phyloP scores from a whole-genome alignment of 2,113 vertebrate species.

The Prietella phreatophila region DNA sequence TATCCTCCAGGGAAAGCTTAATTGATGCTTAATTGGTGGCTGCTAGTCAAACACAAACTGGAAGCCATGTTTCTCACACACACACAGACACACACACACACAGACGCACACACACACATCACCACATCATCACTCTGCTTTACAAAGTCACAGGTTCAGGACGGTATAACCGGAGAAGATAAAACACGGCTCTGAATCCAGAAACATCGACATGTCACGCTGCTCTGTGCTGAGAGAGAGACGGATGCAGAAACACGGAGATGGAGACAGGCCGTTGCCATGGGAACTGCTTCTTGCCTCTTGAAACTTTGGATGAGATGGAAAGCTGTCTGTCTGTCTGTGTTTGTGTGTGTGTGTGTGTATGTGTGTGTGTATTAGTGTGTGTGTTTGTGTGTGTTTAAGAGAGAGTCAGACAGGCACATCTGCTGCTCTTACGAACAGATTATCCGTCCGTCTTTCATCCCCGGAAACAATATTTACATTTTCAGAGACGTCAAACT shows the following conservation, averaged over 20 bases:
- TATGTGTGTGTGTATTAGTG: too few species aligned
- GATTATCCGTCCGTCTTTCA: background rate
- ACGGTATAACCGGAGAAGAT: background rate
- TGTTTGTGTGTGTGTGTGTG: too few species aligned
- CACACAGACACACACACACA: conserved; percentile 12
- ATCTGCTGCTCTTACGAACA: conserved; percentile 19
- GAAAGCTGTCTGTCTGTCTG: conserved; percentile 8
- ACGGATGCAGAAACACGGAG: background rate
- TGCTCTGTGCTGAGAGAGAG: background rate
- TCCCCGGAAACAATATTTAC: background rate
- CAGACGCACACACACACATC: background rate
- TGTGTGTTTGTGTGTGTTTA: too few species aligned
- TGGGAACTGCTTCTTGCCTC: conserved; percentile 34
- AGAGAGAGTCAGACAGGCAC: background rate
- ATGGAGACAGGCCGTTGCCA: conserved; percentile 43
- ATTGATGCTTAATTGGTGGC: conserved; percentile 36
- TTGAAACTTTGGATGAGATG: conserved; percentile 36
- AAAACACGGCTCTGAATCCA: background rate
- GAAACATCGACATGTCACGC: conserved; percentile 1
- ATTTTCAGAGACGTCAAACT: background rate
- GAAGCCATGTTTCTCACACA: conserved; percentile 17
- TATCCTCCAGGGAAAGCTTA: conserved; percentile 29
- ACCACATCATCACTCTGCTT: background rate
- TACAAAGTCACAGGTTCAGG: conserved; percentile 11
- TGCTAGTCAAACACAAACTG: conserved; percentile 27